phyloP scores from a whole-genome alignment of 2,888 invertebrate species.

The Euphydryas editha region DNA sequence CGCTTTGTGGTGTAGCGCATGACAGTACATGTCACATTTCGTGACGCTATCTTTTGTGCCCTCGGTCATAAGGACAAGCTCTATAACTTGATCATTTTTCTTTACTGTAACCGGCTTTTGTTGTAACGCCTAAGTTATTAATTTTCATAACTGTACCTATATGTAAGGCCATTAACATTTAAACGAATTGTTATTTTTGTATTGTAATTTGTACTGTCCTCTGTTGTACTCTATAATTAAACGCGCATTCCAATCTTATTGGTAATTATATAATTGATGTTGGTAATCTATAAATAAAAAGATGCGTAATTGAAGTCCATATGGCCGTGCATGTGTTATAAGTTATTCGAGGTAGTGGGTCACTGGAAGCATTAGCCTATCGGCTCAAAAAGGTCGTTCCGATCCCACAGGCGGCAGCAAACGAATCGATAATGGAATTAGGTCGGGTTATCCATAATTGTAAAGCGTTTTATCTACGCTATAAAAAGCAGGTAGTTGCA shows the following conservation, averaged over 20 bases:
- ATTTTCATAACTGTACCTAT: conserved; percentile 22
- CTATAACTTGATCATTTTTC: conserved; percentile 35
- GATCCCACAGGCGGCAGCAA: conserved; percentile 52
- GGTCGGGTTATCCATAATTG: conserved; percentile 67
- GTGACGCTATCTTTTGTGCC: conserved; percentile 40
- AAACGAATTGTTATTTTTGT: background rate
- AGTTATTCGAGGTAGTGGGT: conserved; percentile 62
- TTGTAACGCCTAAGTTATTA: conserved; percentile 18
- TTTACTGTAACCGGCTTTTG: conserved; percentile 28
- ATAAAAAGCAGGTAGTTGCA: conserved; percentile 80
- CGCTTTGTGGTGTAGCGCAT: conserved; percentile 43
- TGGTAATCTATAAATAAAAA: conserved; percentile 34
- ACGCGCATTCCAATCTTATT: conserved; percentile 15
- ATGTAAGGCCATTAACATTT: conserved; percentile 8
- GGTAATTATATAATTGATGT: conserved; percentile 23
- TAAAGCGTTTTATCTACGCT: conserved; percentile 61
- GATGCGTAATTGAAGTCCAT: conserved; percentile 46
- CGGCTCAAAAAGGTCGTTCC: conserved; percentile 59
- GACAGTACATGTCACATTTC: conserved; percentile 48
- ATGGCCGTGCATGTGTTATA: conserved; percentile 59
- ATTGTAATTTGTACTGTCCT: background rate
- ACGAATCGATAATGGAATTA: conserved; percentile 63
- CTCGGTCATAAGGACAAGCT: conserved; percentile 37
- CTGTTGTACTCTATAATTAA: background rate
- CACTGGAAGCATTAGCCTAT: conserved; percentile 61